A percentile compares a stretch with the other conserved stretches of the same genome.
Evolutionary conservation across 2,888 invertebrate genomes (phyloP).

Genomic region (Sarcophaga carnaria): DNA sequence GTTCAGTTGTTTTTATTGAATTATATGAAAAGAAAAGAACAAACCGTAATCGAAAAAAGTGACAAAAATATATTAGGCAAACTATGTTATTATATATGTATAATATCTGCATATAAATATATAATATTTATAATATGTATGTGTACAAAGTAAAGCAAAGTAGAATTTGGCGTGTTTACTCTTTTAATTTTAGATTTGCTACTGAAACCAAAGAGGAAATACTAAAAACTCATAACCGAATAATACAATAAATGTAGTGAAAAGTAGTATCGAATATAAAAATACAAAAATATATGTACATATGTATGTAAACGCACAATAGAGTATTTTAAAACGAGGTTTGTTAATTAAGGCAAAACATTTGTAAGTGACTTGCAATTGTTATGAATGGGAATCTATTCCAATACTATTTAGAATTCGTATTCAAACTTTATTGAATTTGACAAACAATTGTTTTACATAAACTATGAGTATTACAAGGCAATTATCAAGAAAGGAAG

Average conservation of each 20-base stretch:
- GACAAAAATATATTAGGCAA: slow-evolving; percentile 59
- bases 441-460: too few species aligned
- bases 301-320: background rate
- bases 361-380: too few species aligned
- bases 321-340: background rate
- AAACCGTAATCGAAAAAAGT: slow-evolving; percentile 69
- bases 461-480: too few species aligned
- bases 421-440: too few species aligned
- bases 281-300: background rate
- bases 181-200: slow-evolving; percentile 41
- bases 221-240: slow-evolving; percentile 42
- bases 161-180: slow-evolving; percentile 27
- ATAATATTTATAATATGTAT: slow-evolving; percentile 20
- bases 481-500: too few species aligned
- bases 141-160: slow-evolving; percentile 25
- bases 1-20: slow-evolving; percentile 26
- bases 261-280: slow-evolving; percentile 9
- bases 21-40: slow-evolving; percentile 69
- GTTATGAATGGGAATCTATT: too few species aligned
- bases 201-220: slow-evolving; percentile 61
- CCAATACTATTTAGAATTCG: too few species aligned
- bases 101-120: background rate
- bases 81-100: slow-evolving; percentile 25
- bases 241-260: slow-evolving; percentile 27
- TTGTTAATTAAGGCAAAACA: slow-evolving; percentile 4